Conservation (phyloP, 2,888 invertebrate genomes). For the Cecidostiba fungosa region DNA sequence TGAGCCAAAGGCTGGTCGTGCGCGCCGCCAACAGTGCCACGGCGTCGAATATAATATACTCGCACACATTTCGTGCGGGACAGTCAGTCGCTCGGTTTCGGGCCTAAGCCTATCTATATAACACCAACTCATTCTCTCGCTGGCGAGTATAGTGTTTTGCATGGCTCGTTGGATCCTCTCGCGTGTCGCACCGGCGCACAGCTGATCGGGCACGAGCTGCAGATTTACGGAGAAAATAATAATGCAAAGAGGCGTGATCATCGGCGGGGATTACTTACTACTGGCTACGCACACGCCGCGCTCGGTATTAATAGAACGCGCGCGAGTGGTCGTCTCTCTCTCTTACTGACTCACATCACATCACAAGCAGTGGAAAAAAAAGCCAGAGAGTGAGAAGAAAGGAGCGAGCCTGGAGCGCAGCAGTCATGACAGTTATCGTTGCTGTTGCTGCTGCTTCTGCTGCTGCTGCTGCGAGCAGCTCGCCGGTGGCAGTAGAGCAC, state of each 20-base stretch:
- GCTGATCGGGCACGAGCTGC: background rate
- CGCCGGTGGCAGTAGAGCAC: constrained; percentile 12
- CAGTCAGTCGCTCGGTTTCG: too few species aligned
- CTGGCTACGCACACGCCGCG: constrained; percentile 2
- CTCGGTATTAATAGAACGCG: constrained; percentile 19
- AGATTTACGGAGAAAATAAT: background rate
- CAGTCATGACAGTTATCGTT: constrained; percentile 7
- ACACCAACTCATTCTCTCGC: too few species aligned
- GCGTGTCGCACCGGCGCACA: background rate
- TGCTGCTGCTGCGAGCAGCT: background rate
- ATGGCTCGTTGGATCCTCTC: too few species aligned
- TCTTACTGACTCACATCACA: background rate
- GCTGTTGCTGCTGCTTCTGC: background rate
- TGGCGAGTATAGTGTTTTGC: background rate
- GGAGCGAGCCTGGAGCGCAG: constrained; percentile 15
- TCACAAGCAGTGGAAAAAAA: background rate
- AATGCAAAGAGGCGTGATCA: background rate
- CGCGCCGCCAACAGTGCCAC: constrained; percentile 41
- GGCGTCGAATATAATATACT: constrained; percentile 3
- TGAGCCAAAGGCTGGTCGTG: too few species aligned
- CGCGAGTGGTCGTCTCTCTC: constrained; percentile 36
- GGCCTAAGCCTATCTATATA: too few species aligned
- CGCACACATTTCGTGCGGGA: background rate
- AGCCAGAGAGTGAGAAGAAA: constrained; percentile 34
- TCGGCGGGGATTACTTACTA: background rate